Evolutionary conservation across 2,113 vertebrate species (phyloP).

Genomic region (Puntigrus tetrazona): DNA sequence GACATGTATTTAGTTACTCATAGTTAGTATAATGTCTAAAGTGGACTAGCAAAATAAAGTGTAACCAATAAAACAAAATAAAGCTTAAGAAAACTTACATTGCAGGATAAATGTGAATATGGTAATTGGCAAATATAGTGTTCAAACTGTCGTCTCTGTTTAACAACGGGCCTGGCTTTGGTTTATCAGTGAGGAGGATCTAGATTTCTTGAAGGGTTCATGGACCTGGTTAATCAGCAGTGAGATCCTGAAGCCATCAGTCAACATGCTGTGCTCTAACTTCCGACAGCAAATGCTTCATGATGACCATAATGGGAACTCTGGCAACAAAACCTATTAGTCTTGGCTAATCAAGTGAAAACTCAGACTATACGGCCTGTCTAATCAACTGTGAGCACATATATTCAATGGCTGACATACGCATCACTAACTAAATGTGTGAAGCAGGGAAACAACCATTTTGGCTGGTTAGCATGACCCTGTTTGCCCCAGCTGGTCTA

Average conservation of each 20-base stretch:
- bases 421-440: slow-evolving; percentile 10
- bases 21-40: too few species aligned
- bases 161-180: background rate
- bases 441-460: background rate
- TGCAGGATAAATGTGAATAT: background rate
- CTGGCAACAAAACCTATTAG: slow-evolving; percentile 7
- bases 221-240: slow-evolving; percentile 35
- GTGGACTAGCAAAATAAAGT: too few species aligned
- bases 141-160: background rate
- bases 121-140: background rate
- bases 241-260: slow-evolving; percentile 10
- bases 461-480: background rate
- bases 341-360: slow-evolving; percentile 27
- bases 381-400: slow-evolving; percentile 50
- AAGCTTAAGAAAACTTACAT: background rate
- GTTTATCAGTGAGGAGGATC: slow-evolving; percentile 14
- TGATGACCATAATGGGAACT: slow-evolving; percentile 15
- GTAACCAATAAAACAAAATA: background rate
- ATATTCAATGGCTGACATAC: background rate
- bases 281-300: background rate
- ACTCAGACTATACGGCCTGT: slow-evolving; percentile 1
- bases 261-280: background rate
- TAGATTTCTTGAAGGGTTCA: slow-evolving; percentile 12
- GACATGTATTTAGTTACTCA: too few species aligned
- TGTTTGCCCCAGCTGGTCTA: background rate